Evolutionary conservation across 1,140 invertebrate genomes (phyloP), one percentile per base, ranked within the genome.

Genomic region (Euura lappo): DNA sequence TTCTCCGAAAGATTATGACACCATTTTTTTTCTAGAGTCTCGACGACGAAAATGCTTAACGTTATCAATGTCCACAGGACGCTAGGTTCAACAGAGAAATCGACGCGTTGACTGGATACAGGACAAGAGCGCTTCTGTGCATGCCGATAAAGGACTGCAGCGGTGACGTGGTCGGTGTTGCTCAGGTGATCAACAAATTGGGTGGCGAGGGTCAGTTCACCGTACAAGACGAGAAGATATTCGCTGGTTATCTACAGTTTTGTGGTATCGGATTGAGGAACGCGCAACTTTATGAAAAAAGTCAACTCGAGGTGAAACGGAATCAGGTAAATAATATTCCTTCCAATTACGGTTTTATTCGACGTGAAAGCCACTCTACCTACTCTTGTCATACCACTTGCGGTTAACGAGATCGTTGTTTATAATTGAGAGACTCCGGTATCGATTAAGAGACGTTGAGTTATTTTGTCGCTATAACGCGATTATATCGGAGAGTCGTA

Each of bases 131-230:
- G 47, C 91, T 99, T 70, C 90, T 98, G 13, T 98, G 97, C 84
- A 97, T 98, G 96, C 96, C 97, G 42, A 98, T 99, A 84, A 97
- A 97, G 86, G 97, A 98, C 87, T 94, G 92, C 80, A 93, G 93
- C 77, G 97, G 96, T n/a, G 95, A 97, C 85, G 97, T 98, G 71
- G 94, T 98, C 73, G 97, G 97, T 1, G 97, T 99, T 28, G 97
- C 97, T 28, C 97, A 99, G 90, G 96, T 98, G 73, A 97, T 99
- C 85, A 99, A 98, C 88, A 98, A 98, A 90, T 91, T 94, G 77
- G 84, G 83, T 4, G 92, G 92, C 79, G 94, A 94, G 79, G 89
- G 91, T 74, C 90, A 92, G 80, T 92, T 98, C 87, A 96, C 94
- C 28, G 85, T 91, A 73, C 93, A 93, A 81, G 97, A 98, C 85